These are phyloP conservation scores for Apis mellifera DNA, from an alignment of 1,140 invertebrate genomes.

Conservation along the genomic window Amel_HAv3.1 CM009932.2:3773501-3774000, in stretches of 20 bases:
- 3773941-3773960: not conserved
- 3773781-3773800: constrained; percentile 12
- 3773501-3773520: not conserved
- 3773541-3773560: not conserved
- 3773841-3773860: constrained; percentile 12
- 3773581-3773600: no score
- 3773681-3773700: not conserved
- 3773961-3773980: not conserved
- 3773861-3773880: no score
- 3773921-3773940: not conserved
- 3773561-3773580: no score
- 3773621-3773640: not conserved
- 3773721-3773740: not conserved
- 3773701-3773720: not conserved
- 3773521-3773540: not conserved
- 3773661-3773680: no score
- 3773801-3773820: not conserved
- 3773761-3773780: not conserved
- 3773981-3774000: no score
- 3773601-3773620: no score
- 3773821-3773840: constrained; percentile 10
- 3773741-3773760: not conserved
- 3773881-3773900: not conserved
- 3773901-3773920: no score
- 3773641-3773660: not conserved